These are phyloP conservation scores for Strigamia maritima DNA, from an alignment of 2,888 invertebrate species.

Conservation along the genomic window DNA sequence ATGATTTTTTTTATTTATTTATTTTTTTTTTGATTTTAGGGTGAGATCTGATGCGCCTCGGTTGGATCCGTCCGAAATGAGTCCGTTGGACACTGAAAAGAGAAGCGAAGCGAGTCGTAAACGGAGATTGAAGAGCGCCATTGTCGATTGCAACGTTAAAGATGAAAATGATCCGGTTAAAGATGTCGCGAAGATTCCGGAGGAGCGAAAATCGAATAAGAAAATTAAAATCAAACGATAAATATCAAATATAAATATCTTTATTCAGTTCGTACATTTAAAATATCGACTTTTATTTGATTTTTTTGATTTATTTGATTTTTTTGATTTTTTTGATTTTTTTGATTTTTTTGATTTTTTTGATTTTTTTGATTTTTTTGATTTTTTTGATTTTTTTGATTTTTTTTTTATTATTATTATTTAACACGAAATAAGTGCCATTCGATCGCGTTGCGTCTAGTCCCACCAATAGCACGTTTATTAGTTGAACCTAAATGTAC, in stretches of 20 bases:
- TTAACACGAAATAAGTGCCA: too few relatives aligned
- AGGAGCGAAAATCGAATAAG: background rate
- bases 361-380: background rate
- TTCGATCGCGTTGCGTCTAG: too few relatives aligned
- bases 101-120: background rate
- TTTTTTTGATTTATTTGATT: background rate
- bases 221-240: slow-evolving; percentile 39
- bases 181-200: background rate
- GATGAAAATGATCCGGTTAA: background rate
- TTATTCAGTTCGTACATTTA: background rate
- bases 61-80: slow-evolving; percentile 31
- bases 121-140: slow-evolving; percentile 21
- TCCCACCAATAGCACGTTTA: too few relatives aligned
- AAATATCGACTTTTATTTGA: too few relatives aligned
- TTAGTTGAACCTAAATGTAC: too few relatives aligned
- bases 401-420: background rate
- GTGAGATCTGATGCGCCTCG: slow-evolving; percentile 37
- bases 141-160: background rate
- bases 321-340: background rate
- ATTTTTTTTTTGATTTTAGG: background rate
- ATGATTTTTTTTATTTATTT: slow-evolving; percentile 6
- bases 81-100: background rate
- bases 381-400: background rate
- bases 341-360: background rate
- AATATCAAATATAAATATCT: background rate